Percentiles rank a stretch among this genome's conserved stretches.
Evolutionary conservation across 53 echinoderm and acorn worm genomes (phyloP).

Genomic region (Holothuria scabra): DNA sequence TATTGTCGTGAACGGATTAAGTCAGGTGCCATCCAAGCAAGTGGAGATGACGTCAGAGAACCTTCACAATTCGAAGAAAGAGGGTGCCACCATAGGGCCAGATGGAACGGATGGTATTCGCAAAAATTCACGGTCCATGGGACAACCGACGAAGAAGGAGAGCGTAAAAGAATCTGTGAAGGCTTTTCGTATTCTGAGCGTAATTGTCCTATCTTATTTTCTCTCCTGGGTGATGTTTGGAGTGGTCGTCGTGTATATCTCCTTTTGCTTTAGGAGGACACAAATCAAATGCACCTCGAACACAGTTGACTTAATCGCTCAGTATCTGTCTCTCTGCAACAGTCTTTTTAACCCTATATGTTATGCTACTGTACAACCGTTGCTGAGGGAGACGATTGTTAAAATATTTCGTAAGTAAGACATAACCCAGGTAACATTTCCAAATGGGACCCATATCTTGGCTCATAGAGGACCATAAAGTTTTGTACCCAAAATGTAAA

Average conservation of each 20-base stretch:
- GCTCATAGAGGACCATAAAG: no score
- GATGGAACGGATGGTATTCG: no score
- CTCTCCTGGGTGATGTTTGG: conserved; percentile 19
- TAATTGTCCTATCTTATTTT: conserved; percentile 5
- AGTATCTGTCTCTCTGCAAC: neutral
- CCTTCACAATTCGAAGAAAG: no score
- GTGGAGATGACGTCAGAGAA: neutral
- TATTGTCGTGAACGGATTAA: neutral
- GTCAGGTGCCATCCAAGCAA: conserved; percentile 2
- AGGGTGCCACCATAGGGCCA: no score
- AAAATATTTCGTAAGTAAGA: conserved; percentile 18
- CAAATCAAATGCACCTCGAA: neutral
- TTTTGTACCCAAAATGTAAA: no score
- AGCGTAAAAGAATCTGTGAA: conserved; percentile 6
- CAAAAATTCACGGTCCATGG: no score
- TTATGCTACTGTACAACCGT: conserved; percentile 6
- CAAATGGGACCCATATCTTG: no score
- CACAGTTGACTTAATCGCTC: conserved; percentile 23
- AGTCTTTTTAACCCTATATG: conserved; percentile 15
- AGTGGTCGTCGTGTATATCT: neutral
- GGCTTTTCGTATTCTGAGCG: conserved; percentile 12
- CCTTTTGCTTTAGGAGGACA: neutral
- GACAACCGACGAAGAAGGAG: neutral
- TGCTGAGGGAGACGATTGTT: neutral
- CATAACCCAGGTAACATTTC: neutral